Evolutionary conservation across 2,797 vertebrate species (phyloP).

Genomic region (Labroides dimidiatus): DNA sequence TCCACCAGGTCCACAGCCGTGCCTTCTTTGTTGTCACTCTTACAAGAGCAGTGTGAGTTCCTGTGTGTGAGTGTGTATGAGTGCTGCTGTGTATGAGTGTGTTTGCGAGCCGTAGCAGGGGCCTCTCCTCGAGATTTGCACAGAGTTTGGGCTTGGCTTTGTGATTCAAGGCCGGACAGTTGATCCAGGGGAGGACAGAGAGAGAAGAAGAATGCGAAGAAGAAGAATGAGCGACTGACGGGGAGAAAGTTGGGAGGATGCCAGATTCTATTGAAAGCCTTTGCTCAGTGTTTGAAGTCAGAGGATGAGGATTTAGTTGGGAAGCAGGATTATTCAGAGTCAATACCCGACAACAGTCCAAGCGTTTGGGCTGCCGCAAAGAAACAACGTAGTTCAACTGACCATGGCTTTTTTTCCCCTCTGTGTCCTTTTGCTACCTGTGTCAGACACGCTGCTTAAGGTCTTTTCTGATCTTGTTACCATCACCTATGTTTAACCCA

Average conservation of each 20-base stretch:
- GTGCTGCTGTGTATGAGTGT: constrained; percentile 25
- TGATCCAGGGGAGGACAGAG: constrained; percentile 80
- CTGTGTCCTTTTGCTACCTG: constrained; percentile 34
- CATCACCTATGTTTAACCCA: neutral
- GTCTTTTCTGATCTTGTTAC: constrained; percentile 31
- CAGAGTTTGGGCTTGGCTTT: constrained; percentile 76
- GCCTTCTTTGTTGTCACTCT: constrained; percentile 67
- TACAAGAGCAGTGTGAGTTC: constrained; percentile 42
- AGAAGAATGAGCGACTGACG: constrained; percentile 74
- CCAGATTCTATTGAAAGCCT: constrained; percentile 79
- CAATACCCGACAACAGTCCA: constrained; percentile 75
- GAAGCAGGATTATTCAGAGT: constrained; percentile 81
- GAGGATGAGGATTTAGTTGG: constrained; percentile 80
- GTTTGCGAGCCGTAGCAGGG: constrained; percentile 40
- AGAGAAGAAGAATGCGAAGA: constrained; percentile 68
- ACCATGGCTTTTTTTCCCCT: constrained; percentile 30
- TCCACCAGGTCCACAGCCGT: constrained; percentile 52
- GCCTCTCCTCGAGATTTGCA: constrained; percentile 75
- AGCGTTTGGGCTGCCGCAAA: constrained; percentile 59
- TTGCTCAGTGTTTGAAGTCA: constrained; percentile 78
- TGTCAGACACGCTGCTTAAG: constrained; percentile 41
- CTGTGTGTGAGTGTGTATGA: constrained; percentile 27
- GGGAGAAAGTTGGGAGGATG: constrained; percentile 78
- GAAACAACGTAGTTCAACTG: constrained; percentile 51
- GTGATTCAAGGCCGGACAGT: constrained; percentile 76